These are phyloP conservation scores for Papilio gigon DNA, from an alignment of 2,888 invertebrate species.

Conservation along the genomic window DNA sequence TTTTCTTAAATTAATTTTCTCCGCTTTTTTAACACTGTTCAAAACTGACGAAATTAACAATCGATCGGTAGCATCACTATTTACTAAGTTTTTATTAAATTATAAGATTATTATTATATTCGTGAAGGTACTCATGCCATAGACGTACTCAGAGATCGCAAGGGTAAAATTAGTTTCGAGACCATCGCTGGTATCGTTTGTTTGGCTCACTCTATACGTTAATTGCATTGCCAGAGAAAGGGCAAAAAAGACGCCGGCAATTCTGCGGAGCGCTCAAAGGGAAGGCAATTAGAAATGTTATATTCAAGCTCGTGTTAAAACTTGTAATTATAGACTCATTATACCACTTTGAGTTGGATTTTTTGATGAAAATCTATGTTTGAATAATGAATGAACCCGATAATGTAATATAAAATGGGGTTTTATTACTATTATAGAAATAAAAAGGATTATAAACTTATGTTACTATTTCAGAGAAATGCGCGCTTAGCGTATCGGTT, in stretches of 20 bases:
- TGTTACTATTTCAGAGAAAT: no score
- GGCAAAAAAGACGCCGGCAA: slow-evolving; percentile 19
- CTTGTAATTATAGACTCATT: slow-evolving; percentile 22
- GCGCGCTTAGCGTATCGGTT: no score
- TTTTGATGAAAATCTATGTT: slow-evolving; percentile 10
- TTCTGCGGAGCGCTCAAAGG: slow-evolving; percentile 19
- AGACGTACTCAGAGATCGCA: neutral
- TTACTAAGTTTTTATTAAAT: neutral
- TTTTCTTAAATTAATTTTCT: no score
- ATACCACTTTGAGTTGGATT: slow-evolving; percentile 8
- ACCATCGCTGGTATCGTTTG: slow-evolving; percentile 5
- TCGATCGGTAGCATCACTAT: neutral
- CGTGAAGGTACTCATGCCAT: neutral
- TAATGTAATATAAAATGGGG: neutral
- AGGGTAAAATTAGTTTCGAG: slow-evolving; percentile 10
- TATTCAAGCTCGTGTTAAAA: slow-evolving; percentile 23
- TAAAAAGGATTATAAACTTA: neutral
- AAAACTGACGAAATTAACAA: neutral
- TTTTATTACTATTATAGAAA: neutral
- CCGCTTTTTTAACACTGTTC: neutral
- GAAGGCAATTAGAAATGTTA: slow-evolving; percentile 30
- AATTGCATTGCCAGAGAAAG: slow-evolving; percentile 16
- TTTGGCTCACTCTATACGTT: slow-evolving; percentile 3
- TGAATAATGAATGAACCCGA: neutral
- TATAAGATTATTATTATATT: neutral